phyloP scores from a whole-genome alignment of 1,140 invertebrate genomes.

The Saccostrea cuccullata region DNA sequence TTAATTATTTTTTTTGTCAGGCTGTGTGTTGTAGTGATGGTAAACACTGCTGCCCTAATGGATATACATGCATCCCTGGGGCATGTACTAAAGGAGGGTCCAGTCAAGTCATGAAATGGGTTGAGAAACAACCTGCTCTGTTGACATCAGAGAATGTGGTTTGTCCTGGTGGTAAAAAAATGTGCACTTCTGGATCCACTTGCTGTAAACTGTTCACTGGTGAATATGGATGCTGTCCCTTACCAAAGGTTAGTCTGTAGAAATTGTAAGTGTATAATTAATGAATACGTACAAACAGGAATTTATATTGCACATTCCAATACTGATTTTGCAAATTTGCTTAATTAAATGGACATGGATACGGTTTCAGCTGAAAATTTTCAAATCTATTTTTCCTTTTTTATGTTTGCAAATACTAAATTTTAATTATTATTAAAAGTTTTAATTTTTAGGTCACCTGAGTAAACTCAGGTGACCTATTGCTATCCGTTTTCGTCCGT shows the following conservation, averaged over 20 bases:
- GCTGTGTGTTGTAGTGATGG: slow-evolving; percentile 73
- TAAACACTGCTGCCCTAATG: slow-evolving; percentile 73
- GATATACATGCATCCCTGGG: slow-evolving; percentile 64
- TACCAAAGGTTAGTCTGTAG: slow-evolving; percentile 51
- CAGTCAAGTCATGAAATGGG: slow-evolving; percentile 47
- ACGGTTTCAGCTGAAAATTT: no score
- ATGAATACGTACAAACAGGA: no score
- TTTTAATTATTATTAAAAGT: no score
- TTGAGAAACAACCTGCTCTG: slow-evolving; percentile 51
- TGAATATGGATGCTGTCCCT: slow-evolving; percentile 74
- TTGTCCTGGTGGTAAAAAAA: slow-evolving; percentile 61
- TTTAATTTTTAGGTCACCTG: no score
- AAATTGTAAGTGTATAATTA: slow-evolving; percentile 59
- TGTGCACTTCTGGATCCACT: slow-evolving; percentile 74
- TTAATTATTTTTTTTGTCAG: slow-evolving; percentile 39
- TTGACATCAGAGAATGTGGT: slow-evolving; percentile 38
- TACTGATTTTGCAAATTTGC: slow-evolving; percentile 46
- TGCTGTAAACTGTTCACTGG: slow-evolving; percentile 74
- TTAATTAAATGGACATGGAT: slow-evolving; percentile 64
- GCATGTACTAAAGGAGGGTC: slow-evolving; percentile 58
- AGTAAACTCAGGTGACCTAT: no score
- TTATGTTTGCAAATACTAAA: no score
- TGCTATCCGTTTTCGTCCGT: no score
- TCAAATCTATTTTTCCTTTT: no score
- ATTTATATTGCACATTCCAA: no score